These are phyloP conservation scores for Bombus superbus DNA, from an alignment of 1,140 invertebrate genomes.

Conservation along the genomic window DNA sequence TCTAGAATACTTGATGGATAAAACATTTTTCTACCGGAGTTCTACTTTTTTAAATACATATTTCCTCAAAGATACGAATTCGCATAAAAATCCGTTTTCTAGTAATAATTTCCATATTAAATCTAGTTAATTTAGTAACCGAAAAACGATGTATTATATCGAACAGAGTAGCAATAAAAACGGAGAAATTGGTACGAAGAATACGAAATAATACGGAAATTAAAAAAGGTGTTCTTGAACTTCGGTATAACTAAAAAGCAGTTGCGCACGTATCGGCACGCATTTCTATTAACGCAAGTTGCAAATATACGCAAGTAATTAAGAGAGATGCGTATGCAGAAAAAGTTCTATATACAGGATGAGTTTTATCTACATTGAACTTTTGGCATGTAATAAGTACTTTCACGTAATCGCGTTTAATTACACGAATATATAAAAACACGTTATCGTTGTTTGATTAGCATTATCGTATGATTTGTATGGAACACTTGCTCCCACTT, in stretches of 20 bases:
- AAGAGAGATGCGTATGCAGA: too few relatives aligned
- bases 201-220: background rate
- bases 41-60: too few relatives aligned
- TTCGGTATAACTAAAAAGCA: background rate
- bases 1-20: too few relatives aligned
- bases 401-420: background rate
- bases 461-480: background rate
- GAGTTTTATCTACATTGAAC: background rate
- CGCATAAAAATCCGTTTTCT: too few relatives aligned
- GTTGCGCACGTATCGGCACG: background rate
- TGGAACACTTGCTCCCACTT: constrained; percentile 1
- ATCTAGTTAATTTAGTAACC: too few relatives aligned
- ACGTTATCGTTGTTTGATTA: constrained; percentile 13
- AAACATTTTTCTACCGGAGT: too few relatives aligned
- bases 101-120: too few relatives aligned
- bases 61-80: too few relatives aligned
- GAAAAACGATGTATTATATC: too few relatives aligned
- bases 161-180: too few relatives aligned
- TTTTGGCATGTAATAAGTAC: background rate
- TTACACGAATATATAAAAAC: constrained; percentile 14
- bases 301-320: background rate
- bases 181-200: background rate
- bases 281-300: background rate
- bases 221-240: background rate
- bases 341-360: background rate